Base-by-base conservation (phyloP, 2,797 vertebrate species). In the Numenius phaeopus region DNA sequence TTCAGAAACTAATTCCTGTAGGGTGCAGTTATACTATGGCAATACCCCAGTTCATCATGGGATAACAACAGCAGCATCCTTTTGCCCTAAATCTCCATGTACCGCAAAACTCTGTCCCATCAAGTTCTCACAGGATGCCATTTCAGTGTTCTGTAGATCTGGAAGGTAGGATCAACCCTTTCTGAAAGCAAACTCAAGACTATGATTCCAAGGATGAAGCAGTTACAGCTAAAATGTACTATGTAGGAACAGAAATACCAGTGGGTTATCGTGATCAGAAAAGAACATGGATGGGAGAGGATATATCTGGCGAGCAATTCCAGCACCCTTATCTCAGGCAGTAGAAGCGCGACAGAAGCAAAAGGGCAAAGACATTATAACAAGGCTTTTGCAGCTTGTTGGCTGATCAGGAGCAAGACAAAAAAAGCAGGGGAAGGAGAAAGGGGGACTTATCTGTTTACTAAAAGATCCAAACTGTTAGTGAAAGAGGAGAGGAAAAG, bases 391-490 rank as follows among this genome's bases (percentile, higher is more conserved):
- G 77, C 69, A 80, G 72, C 52, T 70, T 69, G 15, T 59, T 94
- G 83, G 80, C 77, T 77, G 52, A 61, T 96, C 78, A 78, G 79
- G 92, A 67, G 54, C 49, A 90, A 79, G 78, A 83, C 58, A 83
- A 87, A 92, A 83, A 83, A 72, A 66, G n/a, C 12, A 9, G 27
- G 59, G 30, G 30, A 64, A 81, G 44, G 57, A 77, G 78, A 72
- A 97, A 87, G 30, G 46, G n/a, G n/a, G 17, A 40, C 29, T 92
- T 89, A 44, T 14, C 57, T 72, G 40, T 84, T 72, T 73, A 64
- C 86, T 78, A 32, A 76, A 93, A 95, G 67, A 92, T 52, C 42
- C 67, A 71, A 85, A 90, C 44, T 71, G 81, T 94, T 83, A 50
- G 30, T 85, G 72, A 89, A 85, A 92, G 54, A 70, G 21, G 49